phyloP scores from a whole-genome alignment of 30 jellyfish, hydroid and myxozoan species.

The Haliclystus octoradiatus region DNA sequence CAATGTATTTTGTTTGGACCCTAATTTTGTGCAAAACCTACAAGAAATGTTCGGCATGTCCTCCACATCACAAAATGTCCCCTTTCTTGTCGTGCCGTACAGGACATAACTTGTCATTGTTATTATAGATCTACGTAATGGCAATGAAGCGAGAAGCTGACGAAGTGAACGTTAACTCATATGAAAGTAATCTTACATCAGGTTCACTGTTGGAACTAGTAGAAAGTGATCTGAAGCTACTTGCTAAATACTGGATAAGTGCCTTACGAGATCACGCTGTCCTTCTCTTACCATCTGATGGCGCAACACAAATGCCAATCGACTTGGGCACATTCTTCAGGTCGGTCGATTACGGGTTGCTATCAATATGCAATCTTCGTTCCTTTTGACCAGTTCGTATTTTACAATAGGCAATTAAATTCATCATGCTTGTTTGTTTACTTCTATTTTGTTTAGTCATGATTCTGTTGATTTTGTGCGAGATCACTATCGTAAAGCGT shows the following conservation, averaged over 20 bases:
- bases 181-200: slow-evolving; percentile 4
- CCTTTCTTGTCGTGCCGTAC: too few species aligned
- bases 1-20: too few species aligned
- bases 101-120: too few species aligned
- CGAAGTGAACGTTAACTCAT: slow-evolving; percentile 18
- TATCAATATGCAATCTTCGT: not conserved
- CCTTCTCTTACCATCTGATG: slow-evolving; percentile 67
- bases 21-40: too few species aligned
- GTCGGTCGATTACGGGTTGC: slow-evolving; percentile 5
- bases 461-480: slow-evolving; percentile 79
- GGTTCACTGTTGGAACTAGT: slow-evolving; percentile 70
- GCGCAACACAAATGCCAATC: slow-evolving; percentile 68
- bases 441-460: slow-evolving; percentile 16
- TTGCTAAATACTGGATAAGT: slow-evolving; percentile 77
- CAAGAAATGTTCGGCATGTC: too few species aligned
- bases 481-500: slow-evolving; percentile 70
- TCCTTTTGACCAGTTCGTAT: not conserved
- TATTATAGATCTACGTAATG: slow-evolving; percentile 63
- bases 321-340: slow-evolving; percentile 80
- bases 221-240: slow-evolving; percentile 51
- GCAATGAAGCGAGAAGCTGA: slow-evolving; percentile 69
- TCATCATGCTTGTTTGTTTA: not conserved
- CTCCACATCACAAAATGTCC: too few species aligned
- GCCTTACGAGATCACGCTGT: slow-evolving; percentile 61
- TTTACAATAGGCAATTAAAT: not conserved